phyloP scores from a whole-genome alignment of 1,140 invertebrate species.

The Pantala flavescens region DNA sequence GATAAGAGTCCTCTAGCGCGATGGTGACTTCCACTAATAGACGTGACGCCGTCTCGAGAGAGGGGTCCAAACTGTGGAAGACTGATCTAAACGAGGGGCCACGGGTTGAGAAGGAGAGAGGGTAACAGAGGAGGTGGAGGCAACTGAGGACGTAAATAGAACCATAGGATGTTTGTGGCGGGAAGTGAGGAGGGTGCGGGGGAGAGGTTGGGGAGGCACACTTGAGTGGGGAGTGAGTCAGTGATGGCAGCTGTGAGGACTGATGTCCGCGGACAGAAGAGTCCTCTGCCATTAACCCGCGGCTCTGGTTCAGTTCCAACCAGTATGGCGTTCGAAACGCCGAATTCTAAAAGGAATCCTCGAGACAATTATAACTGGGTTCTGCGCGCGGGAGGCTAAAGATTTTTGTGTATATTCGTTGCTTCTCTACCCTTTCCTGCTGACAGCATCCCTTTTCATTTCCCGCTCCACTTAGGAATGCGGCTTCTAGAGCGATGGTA shows the following conservation, averaged over 20 bases:
- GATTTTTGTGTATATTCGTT: no score
- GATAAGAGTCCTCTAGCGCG: background rate
- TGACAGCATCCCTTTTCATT: no score
- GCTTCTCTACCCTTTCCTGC: no score
- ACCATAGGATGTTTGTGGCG: no score
- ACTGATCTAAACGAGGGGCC: background rate
- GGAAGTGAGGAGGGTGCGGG: background rate
- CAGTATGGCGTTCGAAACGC: no score
- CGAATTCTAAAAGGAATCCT: no score
- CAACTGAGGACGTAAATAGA: background rate
- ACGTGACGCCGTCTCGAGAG: background rate
- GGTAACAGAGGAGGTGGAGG: background rate
- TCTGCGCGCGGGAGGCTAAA: no score
- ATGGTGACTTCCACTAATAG: background rate
- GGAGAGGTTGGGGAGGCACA: background rate
- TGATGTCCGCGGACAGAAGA: background rate
- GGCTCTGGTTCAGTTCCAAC: no score
- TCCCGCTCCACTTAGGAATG: no score
- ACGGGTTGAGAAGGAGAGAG: background rate
- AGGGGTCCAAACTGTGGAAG: background rate
- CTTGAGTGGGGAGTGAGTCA: background rate
- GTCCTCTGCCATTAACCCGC: no score
- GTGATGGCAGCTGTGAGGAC: background rate
- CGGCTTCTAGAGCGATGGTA: no score
- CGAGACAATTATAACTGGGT: no score